Conservation (phyloP, 2,113 vertebrate genomes). For the Macheiramphus alcinus region DNA sequence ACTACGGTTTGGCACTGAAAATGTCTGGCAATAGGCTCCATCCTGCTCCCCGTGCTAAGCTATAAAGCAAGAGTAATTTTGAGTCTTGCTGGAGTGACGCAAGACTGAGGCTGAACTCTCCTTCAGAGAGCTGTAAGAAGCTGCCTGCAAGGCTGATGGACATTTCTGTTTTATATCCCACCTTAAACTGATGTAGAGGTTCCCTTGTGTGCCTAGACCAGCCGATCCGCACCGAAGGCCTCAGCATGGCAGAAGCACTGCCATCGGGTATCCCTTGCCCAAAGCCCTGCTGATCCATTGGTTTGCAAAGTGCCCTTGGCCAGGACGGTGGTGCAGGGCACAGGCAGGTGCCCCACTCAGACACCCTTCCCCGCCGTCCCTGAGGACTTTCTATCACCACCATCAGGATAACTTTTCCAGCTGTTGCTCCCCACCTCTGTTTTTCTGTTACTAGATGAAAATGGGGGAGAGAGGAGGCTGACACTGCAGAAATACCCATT, state of each 20-base stretch:
- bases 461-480: neutral
- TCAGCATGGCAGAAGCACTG: neutral
- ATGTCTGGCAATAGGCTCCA: neutral
- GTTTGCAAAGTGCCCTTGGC: neutral
- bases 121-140: neutral
- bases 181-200: neutral
- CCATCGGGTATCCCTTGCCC: rapidly evolving
- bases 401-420: neutral
- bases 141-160: neutral
- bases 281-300: neutral
- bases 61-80: neutral
- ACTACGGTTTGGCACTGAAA: neutral
- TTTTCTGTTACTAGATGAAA: neutral
- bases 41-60: neutral
- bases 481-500: neutral
- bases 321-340: rapidly evolving
- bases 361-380: neutral
- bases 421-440: neutral
- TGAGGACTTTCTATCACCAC: neutral
- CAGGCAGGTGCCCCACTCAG: rapidly evolving
- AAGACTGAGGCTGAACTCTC: neutral
- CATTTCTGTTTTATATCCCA: neutral
- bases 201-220: neutral
- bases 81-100: neutral
- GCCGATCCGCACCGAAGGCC: neutral